Evolutionary conservation across 1,140 invertebrate genomes (phyloP), one percentile per base, ranked within the genome.

Genomic region (Amphibalanus amphitrite): DNA sequence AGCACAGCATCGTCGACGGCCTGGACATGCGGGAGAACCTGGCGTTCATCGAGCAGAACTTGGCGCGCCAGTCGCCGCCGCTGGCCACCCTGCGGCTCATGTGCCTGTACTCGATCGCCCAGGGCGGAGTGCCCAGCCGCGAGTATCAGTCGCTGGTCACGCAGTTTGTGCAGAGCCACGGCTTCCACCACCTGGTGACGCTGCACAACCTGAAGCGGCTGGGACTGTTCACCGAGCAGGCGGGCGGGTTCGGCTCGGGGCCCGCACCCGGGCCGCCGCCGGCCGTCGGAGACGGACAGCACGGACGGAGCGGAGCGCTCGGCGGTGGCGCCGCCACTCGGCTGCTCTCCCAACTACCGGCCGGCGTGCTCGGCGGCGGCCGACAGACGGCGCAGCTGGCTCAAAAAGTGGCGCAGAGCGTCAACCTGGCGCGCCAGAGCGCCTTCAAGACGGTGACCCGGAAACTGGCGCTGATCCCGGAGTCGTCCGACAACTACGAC

Each of bases 101-200:
- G 74, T 92, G 89, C 79, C 80, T 95, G 17, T 77, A 90, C 29
- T 89, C 89, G 69, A 77, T 92, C 29, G 89, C 89, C 0, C 87
- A 89, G 75, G 82, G 83, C 76, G 84, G 85, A 1, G 73, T 86
- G 1, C 71, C 79, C 0, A 70, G 78, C 0, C 78, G 78, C 71
- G 81, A 83, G 20, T 84, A 81, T 72, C 78, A 80, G 73, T 75
- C 79, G n/a, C 84, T 96, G 74, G 87, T 90, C 67, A 87, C 84
- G 38, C 89, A 93, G 77, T 93, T 91, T 81, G 84, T 93, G 69
- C 87, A 94, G 73, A 88, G 90, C 65, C 92, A 94, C 82, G 93
- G 94, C 0, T 92, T 91, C 77, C 86, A 91, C 74, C 86, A 90
- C 77, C 82, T 93, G 73, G 83, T 88, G 68, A 84, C 91, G n/a